These are phyloP conservation scores for Halcyon malimbica DNA, from an alignment of 2,113 vertebrate genomes.

Conservation along the genomic window DNA sequence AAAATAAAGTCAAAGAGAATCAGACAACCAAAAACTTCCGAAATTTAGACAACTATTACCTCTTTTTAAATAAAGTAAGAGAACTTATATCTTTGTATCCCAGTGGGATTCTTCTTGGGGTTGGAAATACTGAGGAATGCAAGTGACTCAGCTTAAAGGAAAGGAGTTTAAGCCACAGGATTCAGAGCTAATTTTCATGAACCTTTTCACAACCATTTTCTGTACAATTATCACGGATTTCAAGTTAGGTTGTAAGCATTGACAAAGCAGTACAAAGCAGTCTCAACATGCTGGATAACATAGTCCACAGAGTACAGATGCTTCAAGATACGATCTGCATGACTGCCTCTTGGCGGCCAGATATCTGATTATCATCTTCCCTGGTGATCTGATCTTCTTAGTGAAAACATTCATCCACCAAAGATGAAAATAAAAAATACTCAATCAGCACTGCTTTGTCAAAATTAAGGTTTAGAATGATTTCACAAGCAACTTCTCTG, in stretches of 20 bases:
- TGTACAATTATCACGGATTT: neutral
- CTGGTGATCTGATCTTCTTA: neutral
- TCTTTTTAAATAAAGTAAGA: neutral
- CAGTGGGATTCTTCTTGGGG: neutral
- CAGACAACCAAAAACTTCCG: neutral
- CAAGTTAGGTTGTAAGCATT: neutral
- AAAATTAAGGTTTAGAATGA: neutral
- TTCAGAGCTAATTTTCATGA: neutral
- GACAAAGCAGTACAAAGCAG: neutral
- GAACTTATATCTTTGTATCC: neutral
- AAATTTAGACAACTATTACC: neutral
- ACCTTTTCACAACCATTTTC: neutral
- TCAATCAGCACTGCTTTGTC: neutral
- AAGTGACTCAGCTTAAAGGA: neutral
- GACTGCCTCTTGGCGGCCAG: neutral
- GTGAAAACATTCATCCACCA: neutral
- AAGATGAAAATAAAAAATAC: neutral
- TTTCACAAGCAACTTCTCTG: neutral
- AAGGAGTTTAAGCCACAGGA: neutral
- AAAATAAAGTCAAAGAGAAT: neutral
- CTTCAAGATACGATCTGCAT: neutral
- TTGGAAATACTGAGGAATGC: neutral
- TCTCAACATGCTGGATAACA: neutral
- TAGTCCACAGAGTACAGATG: neutral
- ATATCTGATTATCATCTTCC: neutral